phyloP scores from a whole-genome alignment of 2,797 vertebrate genomes.

The Lepilemur ruficaudatus region DNA sequence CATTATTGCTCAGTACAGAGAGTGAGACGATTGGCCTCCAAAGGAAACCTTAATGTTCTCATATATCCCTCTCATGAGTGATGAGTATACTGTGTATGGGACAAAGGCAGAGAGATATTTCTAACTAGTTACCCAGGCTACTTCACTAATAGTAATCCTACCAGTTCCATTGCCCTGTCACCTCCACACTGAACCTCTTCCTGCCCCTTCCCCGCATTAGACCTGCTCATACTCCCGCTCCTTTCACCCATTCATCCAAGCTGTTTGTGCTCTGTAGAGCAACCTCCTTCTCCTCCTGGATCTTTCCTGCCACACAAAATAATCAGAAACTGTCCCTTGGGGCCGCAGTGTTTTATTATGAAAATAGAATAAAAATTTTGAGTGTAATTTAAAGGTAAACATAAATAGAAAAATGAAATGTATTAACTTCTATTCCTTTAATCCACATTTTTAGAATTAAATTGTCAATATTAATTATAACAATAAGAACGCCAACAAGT shows the following conservation, averaged over 20 bases:
- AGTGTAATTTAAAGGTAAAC: no score
- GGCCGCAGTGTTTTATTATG: no score
- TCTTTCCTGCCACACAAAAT: not conserved
- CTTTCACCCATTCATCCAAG: no score
- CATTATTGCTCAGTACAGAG: not conserved
- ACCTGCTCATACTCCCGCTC: not conserved
- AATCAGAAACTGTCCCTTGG: no score
- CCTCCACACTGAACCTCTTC: accelerated
- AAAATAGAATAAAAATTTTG: no score
- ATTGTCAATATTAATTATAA: no score
- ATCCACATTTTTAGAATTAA: no score
- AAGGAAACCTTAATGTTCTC: conserved; percentile 6
- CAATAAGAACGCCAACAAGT: no score
- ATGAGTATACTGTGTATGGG: not conserved
- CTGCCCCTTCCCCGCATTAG: not conserved
- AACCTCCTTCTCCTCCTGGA: not conserved
- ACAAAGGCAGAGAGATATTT: not conserved
- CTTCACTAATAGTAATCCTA: accelerated
- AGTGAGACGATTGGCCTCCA: not conserved
- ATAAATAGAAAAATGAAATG: no score
- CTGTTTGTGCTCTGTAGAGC: no score
- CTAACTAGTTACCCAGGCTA: not conserved
- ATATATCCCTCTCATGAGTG: not conserved
- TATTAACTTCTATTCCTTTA: no score
- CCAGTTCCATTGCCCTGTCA: not conserved